These are phyloP conservation scores for Acrossocheilus wenchowensis DNA, from an alignment of 2,797 vertebrate species.

Conservation along the genomic window DNA sequence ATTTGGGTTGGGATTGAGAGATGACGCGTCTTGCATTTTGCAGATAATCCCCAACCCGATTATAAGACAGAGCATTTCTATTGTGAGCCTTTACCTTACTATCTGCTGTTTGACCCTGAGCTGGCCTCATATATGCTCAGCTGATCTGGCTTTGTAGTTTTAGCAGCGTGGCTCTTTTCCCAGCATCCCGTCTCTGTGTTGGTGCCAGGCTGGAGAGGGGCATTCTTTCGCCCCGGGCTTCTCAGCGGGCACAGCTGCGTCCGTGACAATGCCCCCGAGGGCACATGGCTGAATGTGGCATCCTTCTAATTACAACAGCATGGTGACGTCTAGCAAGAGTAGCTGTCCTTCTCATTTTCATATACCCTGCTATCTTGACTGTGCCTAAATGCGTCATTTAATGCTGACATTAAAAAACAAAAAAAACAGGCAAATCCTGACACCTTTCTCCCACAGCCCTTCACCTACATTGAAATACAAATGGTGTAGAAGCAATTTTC, in stretches of 20 bases:
- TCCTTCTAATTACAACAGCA: slow-evolving; percentile 66
- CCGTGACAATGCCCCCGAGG: slow-evolving; percentile 62
- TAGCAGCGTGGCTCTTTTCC: slow-evolving; percentile 43
- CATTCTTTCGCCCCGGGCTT: slow-evolving; percentile 73
- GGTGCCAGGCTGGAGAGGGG: slow-evolving; percentile 69
- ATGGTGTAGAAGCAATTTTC: too few species aligned
- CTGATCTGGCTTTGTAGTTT: slow-evolving; percentile 50
- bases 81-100: slow-evolving; percentile 32
- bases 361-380: slow-evolving; percentile 37
- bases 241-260: slow-evolving; percentile 76
- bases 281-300: slow-evolving; percentile 62
- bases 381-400: slow-evolving; percentile 17
- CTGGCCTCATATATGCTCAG: slow-evolving; percentile 47
- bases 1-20: slow-evolving; percentile 3
- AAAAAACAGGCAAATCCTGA: neutral
- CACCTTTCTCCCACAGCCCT: neutral
- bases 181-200: slow-evolving; percentile 35
- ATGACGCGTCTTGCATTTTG: slow-evolving; percentile 13
- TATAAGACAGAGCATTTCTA: slow-evolving; percentile 26
- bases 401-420: neutral
- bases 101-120: slow-evolving; percentile 41
- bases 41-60: slow-evolving; percentile 14
- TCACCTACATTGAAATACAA: neutral
- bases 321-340: slow-evolving; percentile 52
- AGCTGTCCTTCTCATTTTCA: slow-evolving; percentile 34